A percentile compares a stretch with the other conserved stretches of the same genome.
phyloP scores from a whole-genome alignment of 2,888 invertebrate species.

The Muscina levida region DNA sequence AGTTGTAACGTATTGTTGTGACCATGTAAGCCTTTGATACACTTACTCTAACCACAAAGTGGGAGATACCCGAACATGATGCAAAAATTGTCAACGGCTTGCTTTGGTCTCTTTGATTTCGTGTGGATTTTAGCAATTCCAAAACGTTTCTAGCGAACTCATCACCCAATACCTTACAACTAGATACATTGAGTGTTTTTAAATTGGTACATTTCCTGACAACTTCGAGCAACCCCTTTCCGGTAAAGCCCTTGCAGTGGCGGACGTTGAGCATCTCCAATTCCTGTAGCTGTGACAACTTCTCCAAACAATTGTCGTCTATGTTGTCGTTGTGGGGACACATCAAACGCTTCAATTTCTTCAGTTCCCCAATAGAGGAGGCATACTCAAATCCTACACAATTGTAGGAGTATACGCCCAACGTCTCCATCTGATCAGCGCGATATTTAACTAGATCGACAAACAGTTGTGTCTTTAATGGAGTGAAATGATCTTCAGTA shows the following conservation, averaged over 20 bases:
- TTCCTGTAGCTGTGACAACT: not conserved
- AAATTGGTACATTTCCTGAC: conserved; percentile 7
- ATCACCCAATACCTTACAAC: conserved; percentile 4
- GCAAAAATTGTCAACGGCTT: conserved; percentile 1
- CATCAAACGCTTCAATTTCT: conserved; percentile 21
- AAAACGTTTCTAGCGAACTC: conserved; percentile 1
- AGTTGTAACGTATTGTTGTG: too few relatives aligned
- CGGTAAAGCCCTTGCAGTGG: not conserved
- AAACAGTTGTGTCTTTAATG: not conserved
- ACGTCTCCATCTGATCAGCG: conserved; percentile 28
- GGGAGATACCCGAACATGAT: not conserved
- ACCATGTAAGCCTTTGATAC: not conserved
- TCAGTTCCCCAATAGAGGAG: conserved; percentile 11
- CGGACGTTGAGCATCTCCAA: conserved; percentile 9
- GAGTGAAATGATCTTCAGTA: not conserved
- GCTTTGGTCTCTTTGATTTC: not conserved
- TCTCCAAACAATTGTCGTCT: not conserved
- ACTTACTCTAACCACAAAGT: conserved; percentile 7
- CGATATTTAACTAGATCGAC: conserved; percentile 10
- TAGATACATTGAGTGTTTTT: not conserved
- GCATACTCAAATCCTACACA: not conserved
- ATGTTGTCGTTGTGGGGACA: not conserved
- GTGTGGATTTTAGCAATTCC: not conserved
- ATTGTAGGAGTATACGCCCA: not conserved
- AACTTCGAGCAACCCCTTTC: conserved; percentile 6